Conservation (phyloP, 2,888 invertebrate genomes). For the Drosophila nigritarsus region DNA sequence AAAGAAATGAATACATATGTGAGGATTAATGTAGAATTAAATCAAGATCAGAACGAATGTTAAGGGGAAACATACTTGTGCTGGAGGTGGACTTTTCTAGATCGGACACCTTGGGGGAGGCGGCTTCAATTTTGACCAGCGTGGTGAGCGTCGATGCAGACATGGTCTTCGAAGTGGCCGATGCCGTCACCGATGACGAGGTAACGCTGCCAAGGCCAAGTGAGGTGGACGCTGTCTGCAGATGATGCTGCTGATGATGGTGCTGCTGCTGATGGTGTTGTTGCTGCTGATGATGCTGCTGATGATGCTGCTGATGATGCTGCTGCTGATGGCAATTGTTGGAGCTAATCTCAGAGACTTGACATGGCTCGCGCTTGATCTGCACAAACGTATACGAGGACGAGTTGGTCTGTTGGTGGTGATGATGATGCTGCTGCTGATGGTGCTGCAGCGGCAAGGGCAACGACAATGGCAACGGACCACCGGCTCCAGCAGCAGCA, state of each 20-base stretch:
- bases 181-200: conserved; percentile 71
- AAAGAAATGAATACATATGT: not conserved
- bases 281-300: conserved; percentile 52
- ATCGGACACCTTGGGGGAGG: conserved; percentile 83
- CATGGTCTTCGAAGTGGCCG: conserved; percentile 81
- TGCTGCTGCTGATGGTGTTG: conserved; percentile 58
- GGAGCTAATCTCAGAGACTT: conserved; percentile 85
- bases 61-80: conserved; percentile 66
- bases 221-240: conserved; percentile 64
- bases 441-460: conserved; percentile 34
- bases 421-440: conserved; percentile 59
- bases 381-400: conserved; percentile 83
- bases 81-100: conserved; percentile 75
- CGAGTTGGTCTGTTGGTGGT: conserved; percentile 79
- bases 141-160: conserved; percentile 83
- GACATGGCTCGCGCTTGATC: conserved; percentile 85
- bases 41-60: not conserved
- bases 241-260: conserved; percentile 61
- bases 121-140: conserved; percentile 84
- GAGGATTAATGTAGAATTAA: conserved; percentile 3
- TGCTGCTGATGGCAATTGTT: conserved; percentile 82
- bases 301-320: conserved; percentile 68
- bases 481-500: conserved; percentile 22
- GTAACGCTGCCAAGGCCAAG: conserved; percentile 62
- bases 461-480: conserved; percentile 25